Base-by-base conservation (phyloP, 2,888 invertebrate species). In the Agrotis puta region DNA sequence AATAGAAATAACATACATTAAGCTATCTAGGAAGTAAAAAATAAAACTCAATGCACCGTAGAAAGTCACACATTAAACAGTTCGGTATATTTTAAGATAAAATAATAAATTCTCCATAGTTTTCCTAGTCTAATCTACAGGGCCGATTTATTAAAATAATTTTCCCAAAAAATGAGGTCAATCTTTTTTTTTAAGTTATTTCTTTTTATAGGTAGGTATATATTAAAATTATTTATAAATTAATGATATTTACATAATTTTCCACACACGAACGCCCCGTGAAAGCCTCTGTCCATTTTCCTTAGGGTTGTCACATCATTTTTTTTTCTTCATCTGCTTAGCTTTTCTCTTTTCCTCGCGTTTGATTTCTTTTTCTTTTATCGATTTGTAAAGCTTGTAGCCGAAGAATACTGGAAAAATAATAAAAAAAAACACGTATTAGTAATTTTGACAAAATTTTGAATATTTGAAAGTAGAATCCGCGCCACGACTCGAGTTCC, bases 321-420 rank as follows among this genome's bases (percentile, higher is more conserved):
- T 98, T 90, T 98, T 98, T 96, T 98, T 98, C 89, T 98, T 98
- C 92, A 97, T 96, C 88, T 98, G 98, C 90, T 98, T 98, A 73
- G 97, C 95, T 89, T 97, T 98, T 89, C 97, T 97, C 94, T 98
- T 98, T 88, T 98, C 98, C 90, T 98, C 98, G 81, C 97, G 97
- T 87, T 97, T 98, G 75, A 96, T 94, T 85, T 98, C 97, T 88
- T 98, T 98, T 39, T 98, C 98, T 84, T 97, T 97, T 83, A 98
- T 95, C 67, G 98, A 98, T 92, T 97, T 97, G 94, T 98, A 98
- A 65, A 99, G 95, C 92, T 98, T 98, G 96, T 98, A 98, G 77
- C 98, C 98, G 94, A 98, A 98, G 95, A 98, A 98, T 75, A 97
- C 98, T 98, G 97, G 13, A 97, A 97, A 24, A 11, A 0, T 13